Percentiles rank a stretch among this genome's conserved stretches.
Conservation (phyloP, 2,113 vertebrate species). For the Lasiurus borealis region DNA sequence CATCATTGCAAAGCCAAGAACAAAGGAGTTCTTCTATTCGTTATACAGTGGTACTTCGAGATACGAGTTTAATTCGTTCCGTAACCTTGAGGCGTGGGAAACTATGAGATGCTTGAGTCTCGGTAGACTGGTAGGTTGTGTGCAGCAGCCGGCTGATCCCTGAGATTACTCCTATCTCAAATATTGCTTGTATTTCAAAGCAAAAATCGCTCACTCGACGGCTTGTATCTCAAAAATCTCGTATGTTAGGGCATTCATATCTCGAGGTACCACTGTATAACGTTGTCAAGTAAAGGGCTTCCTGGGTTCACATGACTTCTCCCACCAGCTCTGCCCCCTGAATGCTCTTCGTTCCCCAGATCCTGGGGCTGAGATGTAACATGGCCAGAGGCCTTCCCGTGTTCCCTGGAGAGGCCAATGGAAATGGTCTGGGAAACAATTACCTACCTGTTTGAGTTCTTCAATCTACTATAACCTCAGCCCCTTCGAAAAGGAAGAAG, state of each 20-base stretch:
- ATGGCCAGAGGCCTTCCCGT: constrained; percentile 65
- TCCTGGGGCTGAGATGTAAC: constrained; percentile 72
- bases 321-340: constrained; percentile 43
- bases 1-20: neutral
- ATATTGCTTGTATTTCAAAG: no score
- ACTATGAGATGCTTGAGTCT: no score
- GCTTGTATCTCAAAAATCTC: no score
- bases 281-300: constrained; percentile 38
- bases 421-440: constrained; percentile 29
- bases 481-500: constrained; percentile 18
- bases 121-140: no score
- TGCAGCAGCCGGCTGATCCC: no score
- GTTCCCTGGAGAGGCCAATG: constrained; percentile 54
- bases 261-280: no score
- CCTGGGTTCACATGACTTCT: constrained; percentile 66
- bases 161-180: no score
- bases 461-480: neutral
- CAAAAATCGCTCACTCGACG: no score
- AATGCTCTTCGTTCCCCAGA: neutral
- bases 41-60: no score
- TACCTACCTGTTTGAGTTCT: neutral
- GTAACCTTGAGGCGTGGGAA: no score
- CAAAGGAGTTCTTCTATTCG: neutral
- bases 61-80: no score
- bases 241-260: no score